A percentile compares a stretch with the other conserved stretches of the same genome.
These are phyloP conservation scores for Hylaeus anthracinus DNA, from an alignment of 1,140 invertebrate species.

Conservation along the genomic window DNA sequence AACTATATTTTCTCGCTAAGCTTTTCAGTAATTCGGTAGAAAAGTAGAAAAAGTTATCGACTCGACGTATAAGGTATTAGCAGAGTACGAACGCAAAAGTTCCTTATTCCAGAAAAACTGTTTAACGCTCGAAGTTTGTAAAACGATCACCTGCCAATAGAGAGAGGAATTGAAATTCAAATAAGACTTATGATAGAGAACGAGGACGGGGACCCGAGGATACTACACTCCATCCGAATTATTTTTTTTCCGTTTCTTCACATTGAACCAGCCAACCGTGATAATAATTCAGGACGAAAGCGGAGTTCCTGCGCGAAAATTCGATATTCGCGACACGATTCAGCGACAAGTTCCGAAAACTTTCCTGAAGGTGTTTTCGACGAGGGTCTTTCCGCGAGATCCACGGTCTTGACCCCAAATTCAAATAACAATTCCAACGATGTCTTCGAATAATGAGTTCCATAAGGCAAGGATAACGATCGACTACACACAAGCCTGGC, in stretches of 20 bases:
- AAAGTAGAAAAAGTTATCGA: too few species aligned
- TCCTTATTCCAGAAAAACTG: too few species aligned
- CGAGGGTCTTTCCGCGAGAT: constrained; percentile 47
- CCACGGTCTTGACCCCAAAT: constrained; percentile 32
- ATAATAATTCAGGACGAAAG: constrained; percentile 63
- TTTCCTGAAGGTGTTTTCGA: constrained; percentile 57
- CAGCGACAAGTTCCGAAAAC: constrained; percentile 61
- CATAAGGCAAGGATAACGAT: constrained; percentile 42
- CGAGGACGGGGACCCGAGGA: neutral
- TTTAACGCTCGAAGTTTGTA: constrained; percentile 16
- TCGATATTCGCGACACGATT: constrained; percentile 70
- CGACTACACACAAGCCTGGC: neutral
- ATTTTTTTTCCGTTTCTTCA: constrained; percentile 18
- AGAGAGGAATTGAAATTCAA: constrained; percentile 32
- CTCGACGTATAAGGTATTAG: too few species aligned
- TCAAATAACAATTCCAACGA: constrained; percentile 64
- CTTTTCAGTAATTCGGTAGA: too few species aligned
- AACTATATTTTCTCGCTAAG: too few species aligned
- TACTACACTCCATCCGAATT: constrained; percentile 10
- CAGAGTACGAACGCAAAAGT: too few species aligned
- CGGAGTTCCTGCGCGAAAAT: constrained; percentile 61
- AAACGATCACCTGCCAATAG: constrained; percentile 10
- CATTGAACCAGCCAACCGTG: constrained; percentile 44
- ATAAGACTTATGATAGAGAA: constrained; percentile 15
- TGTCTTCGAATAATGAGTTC: constrained; percentile 66